phyloP scores from a whole-genome alignment of 2,113 vertebrate species.

The Anarhynchus alexandrinus region DNA sequence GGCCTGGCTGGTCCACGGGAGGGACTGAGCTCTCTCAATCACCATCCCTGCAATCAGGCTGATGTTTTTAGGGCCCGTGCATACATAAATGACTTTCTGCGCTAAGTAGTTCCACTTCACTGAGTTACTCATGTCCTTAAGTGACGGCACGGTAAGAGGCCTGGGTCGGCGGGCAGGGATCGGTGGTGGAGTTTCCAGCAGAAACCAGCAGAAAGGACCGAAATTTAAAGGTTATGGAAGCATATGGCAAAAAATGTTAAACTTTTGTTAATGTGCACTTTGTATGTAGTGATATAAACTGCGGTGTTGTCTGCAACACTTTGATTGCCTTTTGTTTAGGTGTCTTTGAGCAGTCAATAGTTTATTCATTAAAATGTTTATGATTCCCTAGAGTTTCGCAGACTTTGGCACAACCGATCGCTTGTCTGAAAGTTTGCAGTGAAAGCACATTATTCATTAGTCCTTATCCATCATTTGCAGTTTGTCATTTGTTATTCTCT shows the following conservation, averaged over 20 bases:
- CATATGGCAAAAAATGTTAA: conserved; percentile 30
- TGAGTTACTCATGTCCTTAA: conserved; percentile 7
- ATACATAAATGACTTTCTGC: conserved; percentile 17
- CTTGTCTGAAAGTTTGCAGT: conserved; percentile 44
- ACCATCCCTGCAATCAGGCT: conserved; percentile 2
- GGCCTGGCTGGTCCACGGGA: background rate
- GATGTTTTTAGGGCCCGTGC: conserved; percentile 48
- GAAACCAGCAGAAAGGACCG: background rate
- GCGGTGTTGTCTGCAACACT: background rate
- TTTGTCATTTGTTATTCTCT: conserved; percentile 68
- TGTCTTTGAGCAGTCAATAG: conserved; percentile 50
- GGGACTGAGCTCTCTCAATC: background rate
- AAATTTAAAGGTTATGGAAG: conserved; percentile 11
- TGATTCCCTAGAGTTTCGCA: conserved; percentile 47
- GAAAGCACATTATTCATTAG: conserved; percentile 60
- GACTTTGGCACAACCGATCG: conserved; percentile 42
- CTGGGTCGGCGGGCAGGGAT: background rate
- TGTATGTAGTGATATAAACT: conserved; percentile 12
- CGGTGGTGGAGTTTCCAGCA: background rate
- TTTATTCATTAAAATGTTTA: conserved; percentile 66
- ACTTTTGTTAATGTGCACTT: conserved; percentile 7
- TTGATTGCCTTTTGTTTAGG: conserved; percentile 29
- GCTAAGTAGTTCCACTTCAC: conserved; percentile 38
- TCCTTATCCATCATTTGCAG: conserved; percentile 63
- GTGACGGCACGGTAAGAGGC: background rate